Conservation (phyloP, 64 coral and sea anemone species). For the Montipora capricornis region DNA sequence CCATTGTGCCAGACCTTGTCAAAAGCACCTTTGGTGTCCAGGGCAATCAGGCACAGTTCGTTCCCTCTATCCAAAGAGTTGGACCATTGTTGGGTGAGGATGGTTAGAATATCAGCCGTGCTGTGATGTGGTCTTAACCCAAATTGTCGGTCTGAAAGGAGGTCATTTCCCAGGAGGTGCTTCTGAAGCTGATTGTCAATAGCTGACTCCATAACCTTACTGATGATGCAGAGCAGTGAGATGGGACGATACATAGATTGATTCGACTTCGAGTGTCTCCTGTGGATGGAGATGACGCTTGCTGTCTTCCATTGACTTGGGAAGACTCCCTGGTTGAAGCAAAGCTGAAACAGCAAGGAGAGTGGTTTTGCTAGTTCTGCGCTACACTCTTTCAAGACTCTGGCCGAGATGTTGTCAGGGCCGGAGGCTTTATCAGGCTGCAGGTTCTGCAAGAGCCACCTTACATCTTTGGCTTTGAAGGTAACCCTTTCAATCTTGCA, state of each 20-base stretch:
- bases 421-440: slow-evolving; percentile 5
- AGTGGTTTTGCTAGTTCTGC: slow-evolving; percentile 4
- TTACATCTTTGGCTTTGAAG: slow-evolving; percentile 7
- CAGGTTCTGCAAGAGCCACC: not conserved
- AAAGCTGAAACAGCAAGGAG: slow-evolving; percentile 7
- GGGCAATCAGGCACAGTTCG: not conserved
- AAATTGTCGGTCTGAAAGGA: slow-evolving; percentile 71
- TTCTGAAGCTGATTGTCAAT: slow-evolving; percentile 56
- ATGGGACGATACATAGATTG: slow-evolving; percentile 69
- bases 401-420: not conserved
- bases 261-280: slow-evolving; percentile 21
- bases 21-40: slow-evolving; percentile 32
- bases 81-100: not conserved
- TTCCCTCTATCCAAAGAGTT: not conserved
- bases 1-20: slow-evolving; percentile 11
- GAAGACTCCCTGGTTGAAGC: slow-evolving; percentile 14
- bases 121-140: slow-evolving; percentile 52
- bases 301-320: not conserved
- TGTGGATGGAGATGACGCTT: not conserved
- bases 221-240: slow-evolving; percentile 57
- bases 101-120: slow-evolving; percentile 3
- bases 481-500: not conserved
- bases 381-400: not conserved
- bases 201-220: slow-evolving; percentile 57
- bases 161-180: slow-evolving; percentile 2